Base-by-base conservation (phyloP, 2,113 vertebrate genomes). In the Thomomys bottae region DNA sequence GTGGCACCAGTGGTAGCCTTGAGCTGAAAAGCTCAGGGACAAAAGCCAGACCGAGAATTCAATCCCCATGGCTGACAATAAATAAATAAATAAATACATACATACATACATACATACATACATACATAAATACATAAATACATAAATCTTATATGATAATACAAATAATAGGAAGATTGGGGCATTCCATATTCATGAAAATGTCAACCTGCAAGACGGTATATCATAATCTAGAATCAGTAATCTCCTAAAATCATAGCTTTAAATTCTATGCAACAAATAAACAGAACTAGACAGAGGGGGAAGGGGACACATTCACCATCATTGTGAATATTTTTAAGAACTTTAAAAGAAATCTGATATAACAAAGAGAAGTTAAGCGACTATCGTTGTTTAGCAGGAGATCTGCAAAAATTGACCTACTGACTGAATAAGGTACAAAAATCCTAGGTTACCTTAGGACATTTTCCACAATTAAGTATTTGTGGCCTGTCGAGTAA, bases 261-360 rank as follows among this genome's bases (percentile, higher is more conserved):
- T 92, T 89, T 73, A 45, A 64, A 72, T 73, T 88, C 40, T 64
- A 64, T 28, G 67, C 34, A 92, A 3, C 30, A 64, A 85, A 93
- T 61, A 61, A 59, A 61, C 2, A 90, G 40, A 75, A 76, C 20
- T 34, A 82, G 20, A 75, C 3, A 36, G 67, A 94, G 18, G 6
- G 14, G 49, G 30, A 88, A 61, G 36, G 2, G 67, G 68, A 30
- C 59, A 90, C 38, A 64, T 70, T 81, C 4, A 64, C 34, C 21
- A 64, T 68, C n/a, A 49, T 21, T 45, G 9, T 63, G 24, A 23
- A 9, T 32, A 21, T n/a, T 42, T 94, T 38, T 11, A 81, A 92
- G 59, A 20, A 32, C 40, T 5, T 66, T 36, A 72, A 70, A 79
- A 40, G 64, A 86, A 86, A 80, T 67, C 3, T 54, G 57, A 68